Evolutionary conservation across 1,140 invertebrate species (phyloP).

Genomic region (Leptinotarsa lineolata): DNA sequence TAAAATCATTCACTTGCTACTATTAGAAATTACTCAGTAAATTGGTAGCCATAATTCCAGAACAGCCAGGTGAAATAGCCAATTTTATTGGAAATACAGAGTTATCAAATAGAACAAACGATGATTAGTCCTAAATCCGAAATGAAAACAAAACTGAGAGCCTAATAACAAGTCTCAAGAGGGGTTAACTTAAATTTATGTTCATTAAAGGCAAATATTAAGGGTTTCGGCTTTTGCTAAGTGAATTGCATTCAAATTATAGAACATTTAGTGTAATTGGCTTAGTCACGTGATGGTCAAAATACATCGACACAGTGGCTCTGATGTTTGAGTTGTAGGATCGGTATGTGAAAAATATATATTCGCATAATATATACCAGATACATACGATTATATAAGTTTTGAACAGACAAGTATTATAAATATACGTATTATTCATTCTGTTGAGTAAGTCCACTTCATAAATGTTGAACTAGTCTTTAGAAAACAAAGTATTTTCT

Average conservation of each 20-base stretch:
- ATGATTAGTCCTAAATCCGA: neutral
- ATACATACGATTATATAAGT: too few relatives aligned
- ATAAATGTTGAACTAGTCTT: too few relatives aligned
- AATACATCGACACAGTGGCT: neutral
- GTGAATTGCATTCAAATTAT: slow-evolving; percentile 43
- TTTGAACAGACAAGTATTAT: too few relatives aligned
- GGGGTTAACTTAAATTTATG: slow-evolving; percentile 40
- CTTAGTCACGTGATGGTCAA: slow-evolving; percentile 3
- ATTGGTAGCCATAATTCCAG: too few relatives aligned
- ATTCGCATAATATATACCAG: too few relatives aligned
- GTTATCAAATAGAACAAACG: neutral
- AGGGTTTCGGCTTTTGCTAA: slow-evolving; percentile 34
- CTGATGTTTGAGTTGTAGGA: neutral
- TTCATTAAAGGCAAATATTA: slow-evolving; percentile 37
- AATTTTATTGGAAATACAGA: neutral
- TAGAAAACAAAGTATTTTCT: too few relatives aligned
- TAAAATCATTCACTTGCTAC: too few relatives aligned
- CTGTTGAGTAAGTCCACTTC: too few relatives aligned
- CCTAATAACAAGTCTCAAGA: slow-evolving; percentile 35
- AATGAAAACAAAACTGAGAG: neutral
- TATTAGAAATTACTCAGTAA: too few relatives aligned
- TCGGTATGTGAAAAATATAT: too few relatives aligned
- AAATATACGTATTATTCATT: too few relatives aligned
- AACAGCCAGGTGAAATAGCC: too few relatives aligned
- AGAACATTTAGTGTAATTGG: slow-evolving; percentile 37